phyloP scores from a whole-genome alignment of 2,113 vertebrate species.

The Seriola rivoliana region DNA sequence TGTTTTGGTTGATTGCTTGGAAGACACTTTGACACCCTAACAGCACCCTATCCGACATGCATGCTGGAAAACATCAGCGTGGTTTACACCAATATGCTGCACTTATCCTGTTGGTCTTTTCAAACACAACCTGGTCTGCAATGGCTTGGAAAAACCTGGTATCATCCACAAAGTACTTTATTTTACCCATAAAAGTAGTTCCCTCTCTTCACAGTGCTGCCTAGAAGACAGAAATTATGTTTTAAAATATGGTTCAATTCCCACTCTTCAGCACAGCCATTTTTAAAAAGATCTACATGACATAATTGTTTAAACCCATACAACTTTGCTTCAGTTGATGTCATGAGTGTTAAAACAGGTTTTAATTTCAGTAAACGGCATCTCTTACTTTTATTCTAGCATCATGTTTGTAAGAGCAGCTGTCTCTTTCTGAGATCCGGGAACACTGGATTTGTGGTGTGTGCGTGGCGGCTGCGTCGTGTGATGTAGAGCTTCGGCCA shows the following conservation, averaged over 20 bases:
- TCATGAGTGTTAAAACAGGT: not conserved
- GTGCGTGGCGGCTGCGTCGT: no score
- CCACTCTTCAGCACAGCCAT: not conserved
- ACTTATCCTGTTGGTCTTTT: slow-evolving; percentile 5
- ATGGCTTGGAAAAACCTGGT: not conserved
- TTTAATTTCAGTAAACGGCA: not conserved
- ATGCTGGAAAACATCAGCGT: slow-evolving; percentile 37
- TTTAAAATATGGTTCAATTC: not conserved
- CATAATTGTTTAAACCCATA: not conserved
- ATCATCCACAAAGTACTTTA: not conserved
- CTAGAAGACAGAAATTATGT: not conserved
- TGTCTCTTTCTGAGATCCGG: not conserved
- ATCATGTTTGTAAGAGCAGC: no score
- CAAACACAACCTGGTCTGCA: not conserved
- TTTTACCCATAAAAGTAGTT: not conserved
- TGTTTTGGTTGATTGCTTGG: slow-evolving; percentile 55
- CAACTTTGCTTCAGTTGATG: not conserved
- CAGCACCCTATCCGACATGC: slow-evolving; percentile 22
- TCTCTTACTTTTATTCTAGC: not conserved
- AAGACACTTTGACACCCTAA: not conserved
- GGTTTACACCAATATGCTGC: not conserved
- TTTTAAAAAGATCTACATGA: not conserved
- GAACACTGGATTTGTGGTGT: no score
- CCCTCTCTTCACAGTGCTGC: slow-evolving; percentile 5
- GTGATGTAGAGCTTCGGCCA: no score